These are phyloP conservation scores for Poeciliopsis occidentalis DNA, from an alignment of 2,113 vertebrate genomes.

Conservation along the genomic window DNA sequence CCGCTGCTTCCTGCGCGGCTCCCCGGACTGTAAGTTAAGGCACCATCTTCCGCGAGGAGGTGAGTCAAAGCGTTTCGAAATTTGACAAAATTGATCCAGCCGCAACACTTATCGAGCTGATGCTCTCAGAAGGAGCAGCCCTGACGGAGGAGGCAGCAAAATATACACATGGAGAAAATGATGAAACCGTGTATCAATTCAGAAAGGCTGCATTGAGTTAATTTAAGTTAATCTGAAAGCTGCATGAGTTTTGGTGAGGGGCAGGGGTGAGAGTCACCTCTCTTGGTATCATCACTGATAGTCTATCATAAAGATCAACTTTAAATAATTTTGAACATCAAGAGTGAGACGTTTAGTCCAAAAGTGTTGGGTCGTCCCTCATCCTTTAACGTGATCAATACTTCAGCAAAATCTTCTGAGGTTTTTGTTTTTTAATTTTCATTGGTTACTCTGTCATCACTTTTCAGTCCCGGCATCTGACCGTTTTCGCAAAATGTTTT, in stretches of 20 bases:
- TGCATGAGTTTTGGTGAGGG: neutral
- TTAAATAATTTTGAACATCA: neutral
- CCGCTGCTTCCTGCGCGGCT: slow-evolving; percentile 28
- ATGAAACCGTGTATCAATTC: neutral
- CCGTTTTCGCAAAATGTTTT: neutral
- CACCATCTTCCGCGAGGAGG: slow-evolving; percentile 34
- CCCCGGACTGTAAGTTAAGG: slow-evolving; percentile 37
- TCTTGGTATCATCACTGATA: neutral
- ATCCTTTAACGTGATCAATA: neutral
- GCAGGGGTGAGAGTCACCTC: neutral
- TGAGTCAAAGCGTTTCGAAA: slow-evolving; percentile 16
- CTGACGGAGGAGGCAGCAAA: neutral
- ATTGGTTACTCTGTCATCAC: neutral
- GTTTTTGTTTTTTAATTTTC: neutral
- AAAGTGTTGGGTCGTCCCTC: neutral
- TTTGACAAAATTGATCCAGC: slow-evolving; percentile 25
- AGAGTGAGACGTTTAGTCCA: neutral
- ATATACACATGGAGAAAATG: slow-evolving; percentile 18
- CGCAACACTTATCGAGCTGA: neutral
- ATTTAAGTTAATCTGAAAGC: slow-evolving; percentile 1
- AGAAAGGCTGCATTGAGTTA: slow-evolving; percentile 2
- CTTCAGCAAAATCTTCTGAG: neutral
- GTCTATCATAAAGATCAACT: neutral
- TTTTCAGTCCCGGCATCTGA: neutral
- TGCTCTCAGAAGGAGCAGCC: slow-evolving; percentile 4